Evolutionary conservation across 2,113 vertebrate species (phyloP).

Genomic region (Leptobrachium ailaonicum): DNA sequence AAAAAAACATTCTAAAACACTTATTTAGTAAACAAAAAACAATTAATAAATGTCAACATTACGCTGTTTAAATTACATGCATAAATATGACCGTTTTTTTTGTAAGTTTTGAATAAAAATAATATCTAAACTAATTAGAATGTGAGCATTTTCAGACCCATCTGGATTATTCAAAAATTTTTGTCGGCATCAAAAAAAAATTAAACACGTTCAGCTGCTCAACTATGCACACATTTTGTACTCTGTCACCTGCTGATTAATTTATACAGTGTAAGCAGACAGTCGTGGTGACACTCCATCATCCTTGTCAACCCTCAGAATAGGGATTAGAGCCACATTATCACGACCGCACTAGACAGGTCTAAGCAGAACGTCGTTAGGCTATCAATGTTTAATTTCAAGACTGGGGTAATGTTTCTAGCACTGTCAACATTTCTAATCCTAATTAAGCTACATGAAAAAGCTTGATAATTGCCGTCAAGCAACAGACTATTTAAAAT

Average conservation of each 20-base stretch:
- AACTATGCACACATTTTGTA: constrained; percentile 63
- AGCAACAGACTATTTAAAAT: no score
- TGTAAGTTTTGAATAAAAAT: no score
- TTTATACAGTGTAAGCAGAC: constrained; percentile 55
- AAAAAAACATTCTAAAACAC: no score
- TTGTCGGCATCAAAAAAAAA: constrained; percentile 41
- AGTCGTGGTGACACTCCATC: constrained; percentile 58
- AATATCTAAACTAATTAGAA: no score
- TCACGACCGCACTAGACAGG: constrained; percentile 55
- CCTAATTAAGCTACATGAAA: constrained; percentile 24
- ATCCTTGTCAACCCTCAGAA: constrained; percentile 52
- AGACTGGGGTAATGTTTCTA: constrained; percentile 37
- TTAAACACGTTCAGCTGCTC: constrained; percentile 54
- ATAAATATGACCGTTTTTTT: no score
- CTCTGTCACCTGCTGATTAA: constrained; percentile 55
- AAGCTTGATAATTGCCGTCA: background rate
- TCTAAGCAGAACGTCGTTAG: constrained; percentile 49
- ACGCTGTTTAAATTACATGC: no score
- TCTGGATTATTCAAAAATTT: constrained; percentile 59
- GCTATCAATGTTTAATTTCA: constrained; percentile 50
- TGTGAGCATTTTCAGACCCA: no score
- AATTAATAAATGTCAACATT: no score
- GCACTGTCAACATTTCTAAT: constrained; percentile 49
- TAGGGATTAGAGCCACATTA: constrained; percentile 49
- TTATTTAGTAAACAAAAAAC: no score